Evolutionary conservation across 2,113 vertebrate species (phyloP).

Genomic region (Onychorhynchus coronatus): DNA sequence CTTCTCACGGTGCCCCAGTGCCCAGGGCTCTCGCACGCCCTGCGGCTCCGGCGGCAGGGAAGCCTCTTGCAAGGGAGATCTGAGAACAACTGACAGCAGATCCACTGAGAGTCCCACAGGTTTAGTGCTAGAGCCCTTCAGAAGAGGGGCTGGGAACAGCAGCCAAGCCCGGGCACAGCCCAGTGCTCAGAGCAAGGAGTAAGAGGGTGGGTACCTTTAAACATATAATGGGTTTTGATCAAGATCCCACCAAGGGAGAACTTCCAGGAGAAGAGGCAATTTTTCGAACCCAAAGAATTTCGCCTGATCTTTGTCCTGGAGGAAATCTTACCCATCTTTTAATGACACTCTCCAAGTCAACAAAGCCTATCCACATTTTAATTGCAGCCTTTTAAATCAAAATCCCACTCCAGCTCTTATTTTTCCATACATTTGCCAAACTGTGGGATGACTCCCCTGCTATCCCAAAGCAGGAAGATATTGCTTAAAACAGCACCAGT

Average conservation of each 20-base stretch:
- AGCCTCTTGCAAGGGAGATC: background rate
- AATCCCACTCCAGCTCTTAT: background rate
- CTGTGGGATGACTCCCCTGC: background rate
- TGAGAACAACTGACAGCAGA: background rate
- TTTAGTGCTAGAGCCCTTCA: background rate
- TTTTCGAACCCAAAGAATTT: background rate
- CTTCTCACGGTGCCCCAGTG: rapidly evolving
- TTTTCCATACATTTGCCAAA: background rate
- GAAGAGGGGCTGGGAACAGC: background rate
- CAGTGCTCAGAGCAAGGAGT: background rate
- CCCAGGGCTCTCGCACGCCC: background rate
- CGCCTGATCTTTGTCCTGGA: background rate
- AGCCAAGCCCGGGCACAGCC: background rate
- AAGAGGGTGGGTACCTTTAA: rapidly evolving
- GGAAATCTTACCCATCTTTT: background rate
- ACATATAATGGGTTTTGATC: rapidly evolving
- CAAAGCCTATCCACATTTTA: background rate
- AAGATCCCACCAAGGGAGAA: background rate
- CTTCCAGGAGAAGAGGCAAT: background rate
- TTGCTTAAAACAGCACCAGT: rapidly evolving
- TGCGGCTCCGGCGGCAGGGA: background rate
- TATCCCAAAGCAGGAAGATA: background rate
- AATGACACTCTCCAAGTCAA: rapidly evolving
- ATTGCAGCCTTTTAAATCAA: background rate
- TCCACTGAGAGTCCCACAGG: background rate